These are phyloP conservation scores for Euphonia xanthogaster DNA, from an alignment of 2,797 vertebrate genomes.

Conservation along the genomic window DNA sequence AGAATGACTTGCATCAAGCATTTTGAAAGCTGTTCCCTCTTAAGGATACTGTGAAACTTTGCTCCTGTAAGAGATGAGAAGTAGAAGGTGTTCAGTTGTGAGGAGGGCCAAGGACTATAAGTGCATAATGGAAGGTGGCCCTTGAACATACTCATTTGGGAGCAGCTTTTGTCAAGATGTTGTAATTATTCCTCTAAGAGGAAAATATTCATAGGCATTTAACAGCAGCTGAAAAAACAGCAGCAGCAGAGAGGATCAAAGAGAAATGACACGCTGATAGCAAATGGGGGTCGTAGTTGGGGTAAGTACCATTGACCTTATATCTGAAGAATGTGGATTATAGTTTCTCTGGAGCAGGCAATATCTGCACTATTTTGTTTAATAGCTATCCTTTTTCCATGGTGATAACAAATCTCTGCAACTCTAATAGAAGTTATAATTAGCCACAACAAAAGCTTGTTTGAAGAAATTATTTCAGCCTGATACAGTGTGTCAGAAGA, in stretches of 20 bases:
- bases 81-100: background rate
- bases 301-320: background rate
- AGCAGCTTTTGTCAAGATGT: background rate
- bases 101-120: background rate
- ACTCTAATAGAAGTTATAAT: background rate
- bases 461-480: background rate
- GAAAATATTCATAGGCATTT: background rate
- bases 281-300: background rate
- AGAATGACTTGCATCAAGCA: background rate
- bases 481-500: background rate
- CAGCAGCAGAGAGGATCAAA: background rate
- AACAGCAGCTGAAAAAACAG: background rate
- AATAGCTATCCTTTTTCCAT: background rate
- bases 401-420: background rate
- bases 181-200: background rate
- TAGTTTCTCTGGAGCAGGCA: background rate
- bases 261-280: background rate
- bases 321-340: background rate
- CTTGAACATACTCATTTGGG: background rate
- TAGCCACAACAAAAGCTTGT: background rate
- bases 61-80: background rate
- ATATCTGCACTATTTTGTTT: background rate
- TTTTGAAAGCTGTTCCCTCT: background rate
- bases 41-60: background rate
- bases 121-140: background rate